A percentile compares a stretch with the other conserved stretches of the same genome.
These are phyloP conservation scores for Entomyzon cyanotis DNA, from an alignment of 2,113 vertebrate genomes.

Conservation along the genomic window DNA sequence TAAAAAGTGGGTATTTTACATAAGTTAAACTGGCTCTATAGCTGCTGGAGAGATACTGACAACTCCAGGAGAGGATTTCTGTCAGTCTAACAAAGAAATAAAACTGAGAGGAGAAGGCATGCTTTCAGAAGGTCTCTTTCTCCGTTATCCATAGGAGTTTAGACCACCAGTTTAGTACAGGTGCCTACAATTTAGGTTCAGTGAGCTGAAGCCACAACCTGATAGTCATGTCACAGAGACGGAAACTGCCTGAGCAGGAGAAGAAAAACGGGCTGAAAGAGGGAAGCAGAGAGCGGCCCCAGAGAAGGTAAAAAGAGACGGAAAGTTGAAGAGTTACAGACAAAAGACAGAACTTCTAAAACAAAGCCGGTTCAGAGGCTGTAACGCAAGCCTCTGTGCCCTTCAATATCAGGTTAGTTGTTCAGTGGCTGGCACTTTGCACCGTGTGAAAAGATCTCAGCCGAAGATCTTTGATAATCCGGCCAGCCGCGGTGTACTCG, in stretches of 20 bases:
- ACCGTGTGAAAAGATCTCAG: slow-evolving; percentile 58
- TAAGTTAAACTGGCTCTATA: neutral
- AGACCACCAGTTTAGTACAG: neutral
- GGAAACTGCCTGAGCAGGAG: neutral
- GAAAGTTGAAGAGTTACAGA: neutral
- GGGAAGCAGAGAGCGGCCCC: neutral
- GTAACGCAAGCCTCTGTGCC: neutral
- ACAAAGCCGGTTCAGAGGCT: slow-evolving; percentile 46
- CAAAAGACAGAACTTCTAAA: slow-evolving; percentile 28
- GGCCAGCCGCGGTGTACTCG: fast-evolving
- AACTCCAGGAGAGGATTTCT: neutral
- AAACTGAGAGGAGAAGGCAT: neutral
- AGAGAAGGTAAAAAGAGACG: slow-evolving; percentile 15
- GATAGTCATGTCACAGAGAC: neutral
- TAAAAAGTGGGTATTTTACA: neutral
- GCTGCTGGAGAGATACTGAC: neutral
- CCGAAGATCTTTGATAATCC: slow-evolving; percentile 18
- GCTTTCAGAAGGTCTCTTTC: neutral
- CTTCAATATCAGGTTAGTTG: slow-evolving; percentile 49
- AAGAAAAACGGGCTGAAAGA: neutral
- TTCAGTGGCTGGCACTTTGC: slow-evolving; percentile 18
- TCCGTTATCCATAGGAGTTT: neutral
- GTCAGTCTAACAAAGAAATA: neutral
- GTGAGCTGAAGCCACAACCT: neutral
- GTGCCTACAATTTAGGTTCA: neutral